Base-by-base conservation (phyloP, 2,113 vertebrate species). In the Scomber japonicus region DNA sequence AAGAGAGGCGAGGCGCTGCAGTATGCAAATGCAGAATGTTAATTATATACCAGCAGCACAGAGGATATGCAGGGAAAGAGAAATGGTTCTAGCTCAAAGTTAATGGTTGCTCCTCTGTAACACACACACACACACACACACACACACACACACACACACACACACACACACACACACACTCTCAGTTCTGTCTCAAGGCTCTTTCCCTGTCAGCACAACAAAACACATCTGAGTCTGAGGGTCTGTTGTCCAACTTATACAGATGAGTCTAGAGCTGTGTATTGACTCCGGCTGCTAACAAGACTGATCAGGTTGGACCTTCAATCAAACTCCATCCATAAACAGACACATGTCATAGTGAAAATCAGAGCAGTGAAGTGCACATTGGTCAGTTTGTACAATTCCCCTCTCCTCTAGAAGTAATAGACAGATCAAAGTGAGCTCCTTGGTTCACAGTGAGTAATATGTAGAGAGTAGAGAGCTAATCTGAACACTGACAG, bases 1-100 rank as follows among this genome's bases (percentile, higher is more conserved):
- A 35, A 62, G 73, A 84, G 75, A 85, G 86, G 81, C 63, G 70
- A 85, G 82, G 86, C 53, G 31, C 84, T 57, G 77, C 81, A 88
- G 86, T 91, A 92, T 92, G 92, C 92, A 92, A 93, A 93, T 93
- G 79, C 44, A 63, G 80, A 92, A 89, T 91, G 81, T 81, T 93
- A 91, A 94, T 93, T 92, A 93, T 86, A 91, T 69, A 79, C 62
- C 76, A 84, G 82, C 78, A 70, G 81, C 49, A 24, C 54, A 70
- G 86, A 90, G 75, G 82, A 90, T 88, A 88, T 78, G 81, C 48
- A 5, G 54, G 82, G 76, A 62, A 75, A 90, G 86, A 93, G 75
- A 86, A 89, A 91, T 75, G 66, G 78, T 86, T 79, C 49, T 71
- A 27, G 81, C 82, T 88, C 78, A 71, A 81, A 79, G 88, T 82